Evolutionary conservation across 2,113 vertebrate genomes (phyloP).

Genomic region (Chaenocephalus aceratus): DNA sequence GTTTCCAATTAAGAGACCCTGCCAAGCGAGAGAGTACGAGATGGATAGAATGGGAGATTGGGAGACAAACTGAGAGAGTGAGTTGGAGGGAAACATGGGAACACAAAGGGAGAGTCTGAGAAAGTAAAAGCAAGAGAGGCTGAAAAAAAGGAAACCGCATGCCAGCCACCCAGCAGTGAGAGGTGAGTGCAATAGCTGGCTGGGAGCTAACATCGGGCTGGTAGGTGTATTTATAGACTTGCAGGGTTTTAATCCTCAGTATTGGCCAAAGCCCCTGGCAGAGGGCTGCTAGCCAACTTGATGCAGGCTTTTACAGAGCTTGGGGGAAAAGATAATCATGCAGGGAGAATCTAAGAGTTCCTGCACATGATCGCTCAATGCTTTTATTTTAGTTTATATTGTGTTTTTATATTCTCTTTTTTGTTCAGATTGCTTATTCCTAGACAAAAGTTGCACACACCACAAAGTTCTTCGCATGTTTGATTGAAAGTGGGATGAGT

Average conservation of each 20-base stretch:
- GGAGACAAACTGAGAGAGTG: slow-evolving; percentile 53
- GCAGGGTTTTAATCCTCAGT: slow-evolving; percentile 79
- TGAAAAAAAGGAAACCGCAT: slow-evolving; percentile 42
- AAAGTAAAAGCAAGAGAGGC: slow-evolving; percentile 34
- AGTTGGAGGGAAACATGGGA: slow-evolving; percentile 33
- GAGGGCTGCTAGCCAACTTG: slow-evolving; percentile 72
- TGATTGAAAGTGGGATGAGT: not conserved
- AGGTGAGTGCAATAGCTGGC: slow-evolving; percentile 69
- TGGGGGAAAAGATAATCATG: slow-evolving; percentile 60
- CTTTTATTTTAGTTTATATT: not conserved
- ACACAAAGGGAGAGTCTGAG: slow-evolving; percentile 38
- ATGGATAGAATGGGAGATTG: slow-evolving; percentile 47
- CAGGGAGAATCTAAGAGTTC: slow-evolving; percentile 55
- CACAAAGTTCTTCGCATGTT: not conserved
- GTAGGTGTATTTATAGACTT: slow-evolving; percentile 80
- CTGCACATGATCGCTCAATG: slow-evolving; percentile 41
- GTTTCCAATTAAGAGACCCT: slow-evolving; percentile 79
- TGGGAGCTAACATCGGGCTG: slow-evolving; percentile 69
- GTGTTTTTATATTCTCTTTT: not conserved
- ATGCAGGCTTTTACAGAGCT: slow-evolving; percentile 66
- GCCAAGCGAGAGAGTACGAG: slow-evolving; percentile 68
- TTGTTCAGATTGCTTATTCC: not conserved
- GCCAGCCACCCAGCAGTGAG: slow-evolving; percentile 61
- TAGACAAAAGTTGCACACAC: not conserved
- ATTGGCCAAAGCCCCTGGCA: slow-evolving; percentile 76